These are phyloP conservation scores for Crepidodera aurea DNA, from an alignment of 2,888 invertebrate species.

Conservation along the genomic window DNA sequence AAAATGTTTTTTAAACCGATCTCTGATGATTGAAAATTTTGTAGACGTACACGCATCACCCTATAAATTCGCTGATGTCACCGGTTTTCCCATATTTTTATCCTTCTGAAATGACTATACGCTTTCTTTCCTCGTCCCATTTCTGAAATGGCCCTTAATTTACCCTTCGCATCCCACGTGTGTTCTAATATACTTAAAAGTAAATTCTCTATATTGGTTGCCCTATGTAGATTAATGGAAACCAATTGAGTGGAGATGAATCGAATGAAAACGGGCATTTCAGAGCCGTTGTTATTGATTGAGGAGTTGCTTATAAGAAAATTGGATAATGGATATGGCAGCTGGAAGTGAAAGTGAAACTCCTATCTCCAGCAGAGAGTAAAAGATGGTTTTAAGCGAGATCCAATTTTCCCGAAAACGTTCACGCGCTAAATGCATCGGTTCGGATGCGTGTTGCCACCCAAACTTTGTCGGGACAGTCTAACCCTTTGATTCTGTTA, in stretches of 20 bases:
- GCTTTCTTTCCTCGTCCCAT: background rate
- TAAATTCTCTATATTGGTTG: constrained; percentile 16
- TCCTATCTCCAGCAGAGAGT: background rate
- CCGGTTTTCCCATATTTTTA: background rate
- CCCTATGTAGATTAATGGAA: constrained; percentile 37
- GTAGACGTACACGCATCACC: no score
- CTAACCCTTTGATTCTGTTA: no score
- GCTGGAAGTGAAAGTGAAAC: background rate
- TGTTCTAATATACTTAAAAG: constrained; percentile 37
- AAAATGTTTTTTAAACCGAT: no score
- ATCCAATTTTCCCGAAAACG: no score
- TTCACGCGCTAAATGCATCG: no score
- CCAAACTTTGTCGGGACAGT: no score
- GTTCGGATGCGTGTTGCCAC: no score
- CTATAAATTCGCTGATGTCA: no score
- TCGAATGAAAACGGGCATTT: constrained; percentile 23
- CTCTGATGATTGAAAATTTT: no score
- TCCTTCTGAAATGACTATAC: background rate
- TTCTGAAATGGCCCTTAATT: constrained; percentile 22
- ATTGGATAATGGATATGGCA: constrained; percentile 10
- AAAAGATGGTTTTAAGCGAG: no score
- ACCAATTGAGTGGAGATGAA: constrained; percentile 24
- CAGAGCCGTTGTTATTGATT: background rate
- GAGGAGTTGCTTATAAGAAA: constrained; percentile 1
- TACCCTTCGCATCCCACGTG: constrained; percentile 21